A percentile compares a stretch with the other conserved stretches of the same genome.
Evolutionary conservation across 2,113 vertebrate species (phyloP).

Genomic region (Epinephelus moara): DNA sequence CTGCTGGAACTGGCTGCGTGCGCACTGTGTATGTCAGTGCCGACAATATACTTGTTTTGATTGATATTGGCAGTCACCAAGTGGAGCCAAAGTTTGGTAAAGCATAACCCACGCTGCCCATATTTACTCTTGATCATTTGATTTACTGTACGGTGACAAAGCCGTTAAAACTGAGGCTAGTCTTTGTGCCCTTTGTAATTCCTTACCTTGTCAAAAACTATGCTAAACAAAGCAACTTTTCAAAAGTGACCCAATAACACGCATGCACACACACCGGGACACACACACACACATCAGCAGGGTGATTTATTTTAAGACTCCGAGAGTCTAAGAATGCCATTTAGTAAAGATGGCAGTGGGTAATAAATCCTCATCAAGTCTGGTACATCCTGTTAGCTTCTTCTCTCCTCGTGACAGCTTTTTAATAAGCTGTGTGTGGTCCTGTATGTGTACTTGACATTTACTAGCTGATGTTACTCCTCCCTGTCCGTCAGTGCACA

Average conservation of each 20-base stretch:
- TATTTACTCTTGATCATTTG: conserved; percentile 33
- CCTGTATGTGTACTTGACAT: conserved; percentile 83
- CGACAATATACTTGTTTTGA: conserved; percentile 6
- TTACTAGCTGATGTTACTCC: conserved; percentile 78
- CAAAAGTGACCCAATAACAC: conserved; percentile 64
- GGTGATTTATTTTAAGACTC: conserved; percentile 83
- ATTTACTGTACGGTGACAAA: conserved; percentile 36
- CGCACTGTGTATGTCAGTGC: conserved; percentile 17
- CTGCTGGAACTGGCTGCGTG: conserved; percentile 16
- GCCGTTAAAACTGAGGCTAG: conserved; percentile 4
- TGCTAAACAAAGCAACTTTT: conserved; percentile 56
- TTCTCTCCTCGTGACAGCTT: conserved; percentile 79
- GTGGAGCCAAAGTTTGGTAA: conserved; percentile 13
- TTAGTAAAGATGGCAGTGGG: conserved; percentile 84
- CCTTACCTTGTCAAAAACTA: conserved; percentile 49
- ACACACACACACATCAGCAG: conserved; percentile 34
- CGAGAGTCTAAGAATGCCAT: conserved; percentile 81
- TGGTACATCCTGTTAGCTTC: conserved; percentile 83
- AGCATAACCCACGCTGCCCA: neutral
- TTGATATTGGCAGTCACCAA: conserved; percentile 17
- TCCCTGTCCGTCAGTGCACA: conserved; percentile 75
- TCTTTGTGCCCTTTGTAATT: conserved; percentile 48
- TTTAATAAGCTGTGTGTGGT: conserved; percentile 85
- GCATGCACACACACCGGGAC: conserved; percentile 28
- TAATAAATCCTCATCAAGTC: conserved; percentile 87